phyloP scores from a whole-genome alignment of 2,113 vertebrate species.

The Limanda limanda region DNA sequence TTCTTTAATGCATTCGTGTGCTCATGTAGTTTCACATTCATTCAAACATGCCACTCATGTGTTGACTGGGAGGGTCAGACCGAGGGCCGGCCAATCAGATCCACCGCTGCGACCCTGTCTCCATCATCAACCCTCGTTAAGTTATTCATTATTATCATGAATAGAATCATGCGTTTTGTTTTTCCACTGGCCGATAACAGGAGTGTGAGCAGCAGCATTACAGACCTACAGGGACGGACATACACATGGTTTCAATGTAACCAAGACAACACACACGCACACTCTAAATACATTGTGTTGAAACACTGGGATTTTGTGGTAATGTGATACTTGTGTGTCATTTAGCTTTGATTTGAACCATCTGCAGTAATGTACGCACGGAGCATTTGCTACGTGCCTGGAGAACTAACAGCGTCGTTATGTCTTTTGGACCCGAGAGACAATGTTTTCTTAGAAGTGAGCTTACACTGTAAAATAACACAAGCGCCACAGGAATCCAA shows the following conservation, averaged over 20 bases:
- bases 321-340: slow-evolving; percentile 5
- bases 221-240: slow-evolving; percentile 8
- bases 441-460: neutral
- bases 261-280: slow-evolving; percentile 20
- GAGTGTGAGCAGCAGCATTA: neutral
- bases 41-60: too few relatives aligned
- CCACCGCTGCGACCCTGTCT: neutral
- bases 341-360: slow-evolving; percentile 62
- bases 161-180: slow-evolving; percentile 16
- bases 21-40: slow-evolving; percentile 23
- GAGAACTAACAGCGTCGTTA: slow-evolving; percentile 22
- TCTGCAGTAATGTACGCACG: slow-evolving; percentile 29
- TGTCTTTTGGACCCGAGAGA: slow-evolving; percentile 23
- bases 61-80: neutral
- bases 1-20: neutral
- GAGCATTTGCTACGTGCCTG: slow-evolving; percentile 25
- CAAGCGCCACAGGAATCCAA: slow-evolving; percentile 1
- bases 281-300: slow-evolving; percentile 10
- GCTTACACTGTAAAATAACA: slow-evolving; percentile 8
- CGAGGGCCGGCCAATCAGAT: neutral
- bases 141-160: too few relatives aligned
- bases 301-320: slow-evolving; percentile 16
- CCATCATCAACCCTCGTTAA: neutral
- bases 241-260: slow-evolving; percentile 68
- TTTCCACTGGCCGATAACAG: slow-evolving; percentile 36